Evolutionary conservation across 2,113 vertebrate genomes (phyloP).

Genomic region (Notarius lentiginosus): DNA sequence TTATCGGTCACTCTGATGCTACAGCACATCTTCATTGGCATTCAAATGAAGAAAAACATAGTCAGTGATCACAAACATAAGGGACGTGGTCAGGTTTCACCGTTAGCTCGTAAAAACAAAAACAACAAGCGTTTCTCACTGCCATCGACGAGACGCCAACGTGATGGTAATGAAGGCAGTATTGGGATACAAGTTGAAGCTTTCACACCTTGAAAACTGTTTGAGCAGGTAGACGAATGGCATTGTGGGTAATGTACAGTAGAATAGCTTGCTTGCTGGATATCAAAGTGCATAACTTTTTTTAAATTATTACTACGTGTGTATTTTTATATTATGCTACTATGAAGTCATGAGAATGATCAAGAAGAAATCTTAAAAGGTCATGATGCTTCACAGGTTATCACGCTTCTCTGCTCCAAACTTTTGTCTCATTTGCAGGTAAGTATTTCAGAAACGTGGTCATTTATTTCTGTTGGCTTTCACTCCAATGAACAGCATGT

Average conservation of each 20-base stretch:
- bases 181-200: no score
- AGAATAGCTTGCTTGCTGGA: not conserved
- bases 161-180: not conserved
- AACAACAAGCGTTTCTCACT: not conserved
- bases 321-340: no score
- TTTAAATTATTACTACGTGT: not conserved
- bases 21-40: not conserved
- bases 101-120: not conserved
- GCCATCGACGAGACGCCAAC: not conserved
- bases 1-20: not conserved
- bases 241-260: not conserved
- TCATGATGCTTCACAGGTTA: no score
- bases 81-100: not conserved
- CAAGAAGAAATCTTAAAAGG: not conserved
- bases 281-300: not conserved
- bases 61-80: not conserved
- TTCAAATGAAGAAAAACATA: not conserved
- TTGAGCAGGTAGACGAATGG: not conserved
- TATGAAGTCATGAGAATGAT: not conserved
- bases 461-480: not conserved
- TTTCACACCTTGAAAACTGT: not conserved
- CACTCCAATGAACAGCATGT: not conserved
- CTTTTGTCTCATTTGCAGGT: constrained; percentile 17
- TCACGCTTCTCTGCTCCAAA: not conserved
- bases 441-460: constrained; percentile 25